These are phyloP conservation scores for Macrobrachium nipponense DNA, from an alignment of 1,140 invertebrate species.

Conservation along the genomic window DNA sequence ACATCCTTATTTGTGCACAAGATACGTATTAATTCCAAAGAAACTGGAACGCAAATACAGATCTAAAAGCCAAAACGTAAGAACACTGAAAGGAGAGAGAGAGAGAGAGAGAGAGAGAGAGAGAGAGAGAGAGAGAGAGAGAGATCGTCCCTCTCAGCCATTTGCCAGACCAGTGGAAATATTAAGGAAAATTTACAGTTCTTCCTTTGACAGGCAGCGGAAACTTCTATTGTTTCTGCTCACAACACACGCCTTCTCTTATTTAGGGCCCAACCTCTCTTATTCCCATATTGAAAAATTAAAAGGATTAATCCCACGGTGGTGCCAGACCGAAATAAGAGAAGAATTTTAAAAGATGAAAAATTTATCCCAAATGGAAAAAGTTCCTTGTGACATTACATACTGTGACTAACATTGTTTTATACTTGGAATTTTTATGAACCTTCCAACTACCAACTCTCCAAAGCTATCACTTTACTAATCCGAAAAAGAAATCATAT, in stretches of 20 bases:
- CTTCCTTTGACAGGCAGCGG: slow-evolving; percentile 43
- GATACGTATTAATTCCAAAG: no score
- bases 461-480: no score
- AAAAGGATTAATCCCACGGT: slow-evolving; percentile 21
- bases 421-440: no score
- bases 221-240: slow-evolving; percentile 46
- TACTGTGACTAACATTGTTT: no score
- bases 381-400: no score
- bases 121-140: background rate
- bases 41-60: background rate
- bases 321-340: background rate
- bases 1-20: no score
- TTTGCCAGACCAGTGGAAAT: slow-evolving; percentile 49
- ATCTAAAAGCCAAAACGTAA: background rate
- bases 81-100: background rate
- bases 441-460: no score
- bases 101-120: slow-evolving; percentile 31
- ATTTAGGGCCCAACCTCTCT: slow-evolving; percentile 31
- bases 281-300: slow-evolving; percentile 17
- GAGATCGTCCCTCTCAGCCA: slow-evolving; percentile 34
- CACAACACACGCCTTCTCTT: slow-evolving; percentile 39
- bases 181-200: slow-evolving; percentile 47
- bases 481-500: no score
- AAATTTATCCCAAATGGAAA: no score
- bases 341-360: background rate